A percentile compares a stretch with the other conserved stretches of the same genome.
Evolutionary conservation across 2,113 vertebrate species (phyloP).

Genomic region (Pao palembangensis): DNA sequence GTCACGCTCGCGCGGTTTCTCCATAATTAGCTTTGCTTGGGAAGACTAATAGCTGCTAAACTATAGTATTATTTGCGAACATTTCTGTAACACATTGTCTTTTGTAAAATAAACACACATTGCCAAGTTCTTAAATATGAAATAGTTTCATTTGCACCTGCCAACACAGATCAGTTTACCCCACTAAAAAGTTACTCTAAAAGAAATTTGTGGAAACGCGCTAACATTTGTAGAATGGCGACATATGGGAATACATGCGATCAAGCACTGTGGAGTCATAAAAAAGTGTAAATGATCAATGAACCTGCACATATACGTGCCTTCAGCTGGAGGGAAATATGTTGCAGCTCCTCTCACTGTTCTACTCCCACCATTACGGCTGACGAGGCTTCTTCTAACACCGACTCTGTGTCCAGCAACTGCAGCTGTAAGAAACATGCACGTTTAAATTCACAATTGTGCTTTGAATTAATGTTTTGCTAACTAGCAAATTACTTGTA

Average conservation of each 20-base stretch:
- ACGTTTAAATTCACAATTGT: constrained; percentile 7
- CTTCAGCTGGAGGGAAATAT: constrained; percentile 4
- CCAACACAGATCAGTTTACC: no score
- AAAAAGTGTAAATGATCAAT: no score
- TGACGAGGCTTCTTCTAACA: constrained; percentile 50
- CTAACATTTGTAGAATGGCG: no score
- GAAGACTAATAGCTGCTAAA: constrained; percentile 20
- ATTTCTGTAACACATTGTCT: constrained; percentile 26
- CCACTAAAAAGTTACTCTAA: no score
- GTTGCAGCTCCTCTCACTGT: constrained; percentile 11
- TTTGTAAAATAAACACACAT: constrained; percentile 34
- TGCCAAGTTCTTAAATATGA: background rate
- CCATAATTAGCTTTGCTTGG: constrained; percentile 10
- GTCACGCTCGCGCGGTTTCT: constrained; percentile 13
- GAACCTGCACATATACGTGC: no score
- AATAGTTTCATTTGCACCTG: no score
- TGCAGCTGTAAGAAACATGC: constrained; percentile 70
- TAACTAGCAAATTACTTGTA: no score
- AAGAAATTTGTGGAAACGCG: no score
- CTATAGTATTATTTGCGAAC: constrained; percentile 20
- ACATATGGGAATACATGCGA: no score
- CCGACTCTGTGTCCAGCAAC: constrained; percentile 71
- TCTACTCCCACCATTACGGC: constrained; percentile 3
- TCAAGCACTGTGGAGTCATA: no score
- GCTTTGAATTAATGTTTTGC: background rate